Percentiles rank a stretch among this genome's conserved stretches.
phyloP scores from a whole-genome alignment of 2,113 vertebrate species.

The Chloropsis hardwickii region DNA sequence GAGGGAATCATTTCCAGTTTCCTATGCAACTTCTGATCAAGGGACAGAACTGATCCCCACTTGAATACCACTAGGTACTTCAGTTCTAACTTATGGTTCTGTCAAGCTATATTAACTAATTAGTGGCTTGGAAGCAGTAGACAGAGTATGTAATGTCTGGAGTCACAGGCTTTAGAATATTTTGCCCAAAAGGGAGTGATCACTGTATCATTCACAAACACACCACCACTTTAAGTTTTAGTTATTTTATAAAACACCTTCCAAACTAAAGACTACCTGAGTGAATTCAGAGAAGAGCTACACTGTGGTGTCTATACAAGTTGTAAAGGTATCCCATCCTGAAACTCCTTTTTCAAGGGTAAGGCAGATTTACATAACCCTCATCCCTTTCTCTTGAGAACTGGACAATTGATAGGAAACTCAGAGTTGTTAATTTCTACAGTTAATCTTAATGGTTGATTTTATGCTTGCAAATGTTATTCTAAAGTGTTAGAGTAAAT shows the following conservation, averaged over 20 bases:
- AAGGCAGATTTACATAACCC: neutral
- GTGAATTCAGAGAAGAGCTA: neutral
- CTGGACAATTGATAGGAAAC: constrained; percentile 27
- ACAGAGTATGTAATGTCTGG: constrained; percentile 27
- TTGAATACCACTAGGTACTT: neutral
- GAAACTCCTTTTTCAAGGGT: neutral
- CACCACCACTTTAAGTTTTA: neutral
- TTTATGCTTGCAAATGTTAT: constrained; percentile 53
- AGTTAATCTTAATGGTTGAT: neutral
- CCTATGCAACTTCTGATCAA: neutral
- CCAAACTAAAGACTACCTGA: neutral
- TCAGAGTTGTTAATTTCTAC: constrained; percentile 34
- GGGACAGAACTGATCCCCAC: neutral
- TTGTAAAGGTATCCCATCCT: neutral
- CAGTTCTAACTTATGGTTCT: neutral
- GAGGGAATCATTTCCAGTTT: neutral
- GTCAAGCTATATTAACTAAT: neutral
- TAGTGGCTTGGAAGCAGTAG: constrained; percentile 2
- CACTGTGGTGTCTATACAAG: neutral
- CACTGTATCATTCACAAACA: neutral
- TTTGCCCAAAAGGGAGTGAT: neutral
- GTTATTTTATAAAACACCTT: neutral
- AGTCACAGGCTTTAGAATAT: neutral
- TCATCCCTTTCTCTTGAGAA: constrained; percentile 20
- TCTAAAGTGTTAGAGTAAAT: constrained; percentile 47